Base-by-base conservation (phyloP, 2,888 invertebrate species). In the Apamea monoglypha region DNA sequence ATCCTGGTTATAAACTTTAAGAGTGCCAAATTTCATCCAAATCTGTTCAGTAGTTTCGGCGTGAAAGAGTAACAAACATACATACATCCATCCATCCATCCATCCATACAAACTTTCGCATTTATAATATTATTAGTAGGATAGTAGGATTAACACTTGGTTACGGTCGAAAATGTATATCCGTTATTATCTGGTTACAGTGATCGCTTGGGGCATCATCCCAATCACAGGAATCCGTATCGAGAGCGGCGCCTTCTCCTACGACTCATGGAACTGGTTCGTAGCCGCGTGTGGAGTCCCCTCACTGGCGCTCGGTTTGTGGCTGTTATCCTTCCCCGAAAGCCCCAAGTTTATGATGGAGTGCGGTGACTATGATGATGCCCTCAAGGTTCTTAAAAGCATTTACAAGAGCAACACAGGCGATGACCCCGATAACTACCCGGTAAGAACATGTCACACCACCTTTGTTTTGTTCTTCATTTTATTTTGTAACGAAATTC, bases 341-440 rank as follows among this genome's bases (percentile, higher is more conserved):
- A 98, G 98, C 92, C 98, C 98, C 1, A 98, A 98, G 94, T 98
- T 98, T 94, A 97, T 98, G 91, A 97, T 98, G 93, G 98, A 98
- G 94, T 98, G 98, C 91, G 98, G 98, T 0, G 98, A 98, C 93
- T 97, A 98, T 44, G 98, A 98, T 70, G 98, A 98, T 64, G 98
- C 98, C 0, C 96, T 98, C 12, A 96, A 97, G 66, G 97, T 98
- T 47, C 97, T 98, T 66, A 97, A 97, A 90, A 96, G 97, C 89
- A 98, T 98, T 92, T 98, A 98, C 94, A 96, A 97, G 56, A 97
- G 97, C 88, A 98, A 98, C 92, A 98, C 98, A 7, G 98, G 98
- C 59, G 97, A 98, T 78, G 97, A 97, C 85, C 97, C 97, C 32
- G 97, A 97, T 18, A 97, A 98, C 82, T 98, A 98, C 94, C 98